Conservation (phyloP, 2,113 vertebrate genomes). For the Trachemys scripta region DNA sequence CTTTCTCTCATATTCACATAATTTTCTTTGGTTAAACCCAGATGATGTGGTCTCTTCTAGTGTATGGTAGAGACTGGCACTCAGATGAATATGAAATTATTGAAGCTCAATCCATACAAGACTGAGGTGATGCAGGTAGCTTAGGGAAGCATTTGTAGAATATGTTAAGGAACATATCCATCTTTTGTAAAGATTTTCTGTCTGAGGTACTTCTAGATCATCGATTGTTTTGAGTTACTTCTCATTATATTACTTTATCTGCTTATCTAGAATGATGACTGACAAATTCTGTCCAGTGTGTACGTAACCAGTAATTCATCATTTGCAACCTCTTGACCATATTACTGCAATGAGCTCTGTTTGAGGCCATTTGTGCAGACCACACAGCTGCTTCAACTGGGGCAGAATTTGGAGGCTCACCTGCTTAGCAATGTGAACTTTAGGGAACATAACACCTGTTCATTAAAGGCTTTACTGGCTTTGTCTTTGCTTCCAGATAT, state of each 20-base stretch:
- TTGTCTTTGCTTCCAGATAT: not conserved
- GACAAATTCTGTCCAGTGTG: rapidly evolving
- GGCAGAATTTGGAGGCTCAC: not conserved
- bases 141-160: not conserved
- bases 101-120: rapidly evolving
- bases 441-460: not conserved
- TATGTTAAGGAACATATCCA: not conserved
- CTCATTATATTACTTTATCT: rapidly evolving
- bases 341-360: not conserved
- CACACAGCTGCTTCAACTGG: not conserved
- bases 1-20: no score
- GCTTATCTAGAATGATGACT: not conserved
- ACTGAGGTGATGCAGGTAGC: not conserved
- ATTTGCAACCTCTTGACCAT: not conserved
- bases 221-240: not conserved
- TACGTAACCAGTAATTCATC: not conserved
- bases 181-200: not conserved
- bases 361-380: not conserved
- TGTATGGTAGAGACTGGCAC: rapidly evolving
- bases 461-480: not conserved
- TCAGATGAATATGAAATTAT: not conserved
- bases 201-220: rapidly evolving
- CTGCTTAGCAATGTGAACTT: not conserved
- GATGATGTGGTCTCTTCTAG: rapidly evolving
- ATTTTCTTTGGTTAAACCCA: not conserved